Conservation (phyloP, 2,797 vertebrate genomes). For the Rachycentron canadum region DNA sequence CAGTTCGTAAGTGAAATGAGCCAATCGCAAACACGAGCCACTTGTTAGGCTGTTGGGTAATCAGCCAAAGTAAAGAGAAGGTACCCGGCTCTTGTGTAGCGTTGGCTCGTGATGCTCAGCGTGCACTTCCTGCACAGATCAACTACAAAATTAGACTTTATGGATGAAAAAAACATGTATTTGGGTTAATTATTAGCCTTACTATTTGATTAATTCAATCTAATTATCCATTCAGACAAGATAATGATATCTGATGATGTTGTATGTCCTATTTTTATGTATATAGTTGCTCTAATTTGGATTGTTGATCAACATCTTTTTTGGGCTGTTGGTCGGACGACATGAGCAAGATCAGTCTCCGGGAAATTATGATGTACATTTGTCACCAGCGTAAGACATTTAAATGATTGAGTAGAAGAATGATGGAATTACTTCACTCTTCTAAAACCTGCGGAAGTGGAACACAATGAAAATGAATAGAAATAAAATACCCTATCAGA, state of each 20-base stretch:
- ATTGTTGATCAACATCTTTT: neutral
- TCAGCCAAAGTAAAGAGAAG: conserved; percentile 65
- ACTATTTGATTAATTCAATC: conserved; percentile 22
- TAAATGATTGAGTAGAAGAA: neutral
- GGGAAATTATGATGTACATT: neutral
- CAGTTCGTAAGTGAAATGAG: conserved; percentile 64
- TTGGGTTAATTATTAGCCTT: neutral
- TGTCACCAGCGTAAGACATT: neutral
- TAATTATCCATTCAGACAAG: conserved; percentile 16
- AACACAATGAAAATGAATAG: conserved; percentile 14
- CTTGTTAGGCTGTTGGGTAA: conserved; percentile 62
- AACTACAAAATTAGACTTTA: conserved; percentile 3
- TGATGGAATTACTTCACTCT: neutral
- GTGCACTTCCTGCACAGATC: neutral
- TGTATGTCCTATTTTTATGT: neutral
- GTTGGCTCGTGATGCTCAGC: neutral
- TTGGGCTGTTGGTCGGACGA: neutral
- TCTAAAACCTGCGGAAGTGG: neutral
- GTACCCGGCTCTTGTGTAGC: conserved; percentile 1
- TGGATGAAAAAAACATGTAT: neutral
- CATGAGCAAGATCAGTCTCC: neutral
- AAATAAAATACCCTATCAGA: conserved; percentile 6
- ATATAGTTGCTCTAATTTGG: neutral
- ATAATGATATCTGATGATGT: conserved; percentile 1
- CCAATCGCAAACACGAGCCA: conserved; percentile 52